Percentiles rank a stretch among this genome's conserved stretches.
Evolutionary conservation across 2,113 vertebrate genomes (phyloP).

Genomic region (Psittacara wagleri): DNA sequence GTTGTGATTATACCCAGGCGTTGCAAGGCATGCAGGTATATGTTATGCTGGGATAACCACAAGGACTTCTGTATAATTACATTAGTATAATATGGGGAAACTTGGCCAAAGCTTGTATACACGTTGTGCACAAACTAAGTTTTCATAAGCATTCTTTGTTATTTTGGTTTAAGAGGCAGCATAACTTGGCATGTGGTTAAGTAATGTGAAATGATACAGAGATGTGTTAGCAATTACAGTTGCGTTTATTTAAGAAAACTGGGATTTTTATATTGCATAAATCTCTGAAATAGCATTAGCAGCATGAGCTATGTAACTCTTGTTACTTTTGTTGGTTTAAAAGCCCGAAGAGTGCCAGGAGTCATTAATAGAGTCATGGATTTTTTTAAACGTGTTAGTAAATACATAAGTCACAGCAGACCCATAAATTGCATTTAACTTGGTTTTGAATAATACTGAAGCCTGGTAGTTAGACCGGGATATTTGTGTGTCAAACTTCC

Average conservation of each 20-base stretch:
- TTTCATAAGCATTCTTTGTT: not conserved
- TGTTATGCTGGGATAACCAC: not conserved
- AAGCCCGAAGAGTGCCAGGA: not conserved
- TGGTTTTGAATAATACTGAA: not conserved
- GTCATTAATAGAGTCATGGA: not conserved
- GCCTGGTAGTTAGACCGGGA: not conserved
- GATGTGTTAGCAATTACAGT: not conserved
- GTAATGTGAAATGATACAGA: not conserved
- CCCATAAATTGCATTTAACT: not conserved
- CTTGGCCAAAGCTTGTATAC: not conserved
- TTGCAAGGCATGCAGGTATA: fast-evolving
- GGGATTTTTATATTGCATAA: fast-evolving
- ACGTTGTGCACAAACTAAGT: fast-evolving
- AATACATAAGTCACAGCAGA: not conserved
- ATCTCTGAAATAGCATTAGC: not conserved
- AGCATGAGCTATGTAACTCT: fast-evolving
- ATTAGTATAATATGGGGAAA: fast-evolving
- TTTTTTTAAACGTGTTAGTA: not conserved
- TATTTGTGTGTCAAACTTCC: not conserved
- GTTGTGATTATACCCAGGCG: fast-evolving
- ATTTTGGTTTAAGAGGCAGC: not conserved
- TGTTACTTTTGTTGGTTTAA: not conserved
- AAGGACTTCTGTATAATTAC: not conserved
- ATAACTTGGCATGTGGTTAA: too few relatives aligned
- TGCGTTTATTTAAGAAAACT: not conserved